Evolutionary conservation across 2,888 invertebrate genomes (phyloP), one percentile per base, ranked within the genome.

Genomic region (Hemithea aestivaria): DNA sequence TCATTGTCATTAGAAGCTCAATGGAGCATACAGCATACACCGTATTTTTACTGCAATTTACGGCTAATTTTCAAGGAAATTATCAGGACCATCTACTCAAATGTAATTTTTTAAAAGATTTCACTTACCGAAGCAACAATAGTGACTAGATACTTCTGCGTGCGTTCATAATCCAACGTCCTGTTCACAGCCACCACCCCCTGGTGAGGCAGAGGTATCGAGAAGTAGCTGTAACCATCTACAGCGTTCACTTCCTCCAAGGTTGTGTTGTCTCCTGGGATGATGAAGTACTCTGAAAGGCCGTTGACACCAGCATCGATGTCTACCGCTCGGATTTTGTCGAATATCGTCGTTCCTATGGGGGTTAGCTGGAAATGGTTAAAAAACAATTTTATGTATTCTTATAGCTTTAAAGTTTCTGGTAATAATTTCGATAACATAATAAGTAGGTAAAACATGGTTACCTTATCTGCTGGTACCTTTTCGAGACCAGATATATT

Each of bases 301-400:
- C 95, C 96, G 69, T 96, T 96, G 48, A 95, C 94, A 27, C 96
- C 96, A 1, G 95, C 93, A 71, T 96, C 96, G 36, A 91, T 92
- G 70, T 96, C 96, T 37, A 89, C 85, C 0, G 96, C 95, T 45
- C 91, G 89, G 42, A 96, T 90, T 48, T 92, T 92, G 56, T 94
- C 92, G 81, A 94, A 96, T 58, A 96, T 91, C 10, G 95, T 95
- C 7, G 94, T 93, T 22, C 95, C 96, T 40, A 96, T 90, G 27
- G 96, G 94, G 34, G 94, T 94, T 51, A 95, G 88, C 96, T 96
- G 88, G n/a, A 89, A 87, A 56, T 48, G 7, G 7, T 25, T 25
- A 27, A 11, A 4, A 16, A 10, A 21, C 38, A 28, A 24, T 29
- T n/a, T n/a, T n/a, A n/a, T n/a, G n/a, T n/a, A n/a, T n/a, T n/a